These are phyloP conservation scores for Lycopodina hypogea DNA, from an alignment of 37 sponge, comb jelly and placozoan species.

Conservation along the genomic window DNA sequence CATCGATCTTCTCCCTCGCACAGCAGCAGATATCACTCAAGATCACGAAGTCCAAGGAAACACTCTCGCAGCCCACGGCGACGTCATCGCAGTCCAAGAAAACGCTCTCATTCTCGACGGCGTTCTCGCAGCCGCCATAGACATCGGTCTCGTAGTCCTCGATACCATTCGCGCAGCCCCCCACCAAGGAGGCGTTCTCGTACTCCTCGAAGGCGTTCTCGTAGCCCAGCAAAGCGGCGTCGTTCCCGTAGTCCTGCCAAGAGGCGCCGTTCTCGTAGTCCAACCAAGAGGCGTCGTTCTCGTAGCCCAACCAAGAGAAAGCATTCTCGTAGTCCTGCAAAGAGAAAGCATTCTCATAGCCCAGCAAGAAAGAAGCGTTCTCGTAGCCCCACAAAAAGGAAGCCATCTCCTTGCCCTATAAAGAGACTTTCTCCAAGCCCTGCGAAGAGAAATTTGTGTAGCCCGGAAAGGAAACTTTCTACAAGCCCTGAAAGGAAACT, in stretches of 20 bases:
- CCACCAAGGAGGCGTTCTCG: slow-evolving; percentile 19
- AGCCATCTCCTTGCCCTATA: no score
- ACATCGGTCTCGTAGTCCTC: slow-evolving; percentile 6
- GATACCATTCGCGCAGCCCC: neutral
- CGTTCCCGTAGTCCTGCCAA: neutral
- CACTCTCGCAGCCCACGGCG: neutral
- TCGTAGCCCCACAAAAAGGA: no score
- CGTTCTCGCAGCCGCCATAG: slow-evolving; percentile 34
- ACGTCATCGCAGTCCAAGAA: neutral
- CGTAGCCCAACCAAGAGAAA: neutral
- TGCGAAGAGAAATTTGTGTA: no score
- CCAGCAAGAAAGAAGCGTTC: neutral
- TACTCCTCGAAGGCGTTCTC: slow-evolving; percentile 8
- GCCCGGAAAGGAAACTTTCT: no score
- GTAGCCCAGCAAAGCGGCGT: slow-evolving; percentile 9
- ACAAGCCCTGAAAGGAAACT: no score
- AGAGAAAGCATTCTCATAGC: neutral
- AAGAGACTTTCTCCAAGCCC: no score
- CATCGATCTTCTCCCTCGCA: no score
- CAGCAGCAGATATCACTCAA: no score
- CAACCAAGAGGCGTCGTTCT: neutral
- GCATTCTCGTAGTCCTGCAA: neutral
- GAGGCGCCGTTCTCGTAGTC: slow-evolving; percentile 10
- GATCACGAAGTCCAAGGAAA: no score
- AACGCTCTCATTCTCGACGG: neutral